Evolutionary conservation across 2,113 vertebrate genomes (phyloP), one percentile per base, ranked within the genome.

Genomic region (Muscicapa adusta): DNA sequence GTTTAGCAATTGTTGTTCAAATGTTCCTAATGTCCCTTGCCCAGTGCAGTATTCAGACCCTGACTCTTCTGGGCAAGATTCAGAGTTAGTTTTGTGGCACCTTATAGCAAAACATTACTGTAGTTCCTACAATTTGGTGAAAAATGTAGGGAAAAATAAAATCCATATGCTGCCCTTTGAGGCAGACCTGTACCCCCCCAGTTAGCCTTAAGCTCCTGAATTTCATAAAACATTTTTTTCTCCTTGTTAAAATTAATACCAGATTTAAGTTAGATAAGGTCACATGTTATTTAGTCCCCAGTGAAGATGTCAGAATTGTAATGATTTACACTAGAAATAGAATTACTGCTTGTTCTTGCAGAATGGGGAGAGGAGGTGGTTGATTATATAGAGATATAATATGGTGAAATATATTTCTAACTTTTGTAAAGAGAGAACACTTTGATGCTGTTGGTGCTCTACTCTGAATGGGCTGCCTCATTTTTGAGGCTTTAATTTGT

Each of bases 231-330:
- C 43, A 40, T 60, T 92, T 96, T 84, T 72, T 81, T 73, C 51
- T 73, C 51, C 53, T 61, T 74, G 73, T 94, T 90, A 95, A 97
- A 95, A 97, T 98, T 85, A 97, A 97, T 96, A 86, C 85, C 96
- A 95, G 80, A 71, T 96, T 97, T 85, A 96, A 97, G 90, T 93
- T 90, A 96, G 95, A 96, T 96, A 97, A 96, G 95, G 93, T 96
- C 90, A 92, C 70, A 70, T 94, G 79, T 61, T 96, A 67, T 95
- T 78, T 89, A 91, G 90, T 94, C 56, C 77, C 51, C n/a, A 87
- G 45, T 93, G 94, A 92, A 89, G 96, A 67, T 95, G 95, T 95
- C 84, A 96, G 87, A 95, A 58, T 13, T 85, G 67, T 79, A 74
- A 70, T 96, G 47, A 94, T 94, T 93, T 83, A 85, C 67, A 88